phyloP scores from a whole-genome alignment of 2,113 vertebrate species.

The Micronycteris hirsuta region DNA sequence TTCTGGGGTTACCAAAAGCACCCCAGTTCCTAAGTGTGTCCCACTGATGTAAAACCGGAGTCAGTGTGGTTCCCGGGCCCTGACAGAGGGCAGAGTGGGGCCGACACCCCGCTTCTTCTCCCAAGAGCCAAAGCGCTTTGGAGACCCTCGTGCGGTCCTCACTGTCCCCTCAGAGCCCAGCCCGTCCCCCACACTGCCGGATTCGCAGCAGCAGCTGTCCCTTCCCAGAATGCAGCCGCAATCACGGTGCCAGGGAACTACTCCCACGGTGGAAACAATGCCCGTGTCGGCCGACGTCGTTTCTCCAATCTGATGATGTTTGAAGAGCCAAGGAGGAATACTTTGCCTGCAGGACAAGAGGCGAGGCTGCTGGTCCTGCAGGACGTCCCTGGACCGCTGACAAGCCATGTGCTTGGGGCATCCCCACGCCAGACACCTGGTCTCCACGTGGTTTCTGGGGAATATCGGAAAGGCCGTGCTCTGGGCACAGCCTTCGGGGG shows the following conservation, averaged over 20 bases:
- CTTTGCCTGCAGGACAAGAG: neutral
- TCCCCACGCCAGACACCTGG: neutral
- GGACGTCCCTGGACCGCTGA: neutral
- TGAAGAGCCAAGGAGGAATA: neutral
- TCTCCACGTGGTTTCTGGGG: neutral
- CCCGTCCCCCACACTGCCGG: neutral
- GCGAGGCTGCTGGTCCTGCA: neutral
- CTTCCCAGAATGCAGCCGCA: neutral
- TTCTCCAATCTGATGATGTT: neutral
- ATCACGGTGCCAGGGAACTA: fast-evolving
- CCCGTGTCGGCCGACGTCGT: fast-evolving
- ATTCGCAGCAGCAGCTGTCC: fast-evolving
- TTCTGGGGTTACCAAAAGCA: too few species aligned
- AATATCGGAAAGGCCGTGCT: neutral
- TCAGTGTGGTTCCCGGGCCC: too few species aligned
- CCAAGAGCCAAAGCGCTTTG: neutral
- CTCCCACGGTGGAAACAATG: fast-evolving
- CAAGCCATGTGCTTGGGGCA: neutral
- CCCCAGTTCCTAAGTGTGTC: too few species aligned
- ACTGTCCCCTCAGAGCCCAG: neutral
- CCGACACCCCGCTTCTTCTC: neutral
- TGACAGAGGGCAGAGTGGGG: too few species aligned
- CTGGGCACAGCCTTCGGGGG: neutral
- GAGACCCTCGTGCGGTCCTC: fast-evolving
- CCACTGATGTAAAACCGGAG: too few species aligned